Evolutionary conservation across 2,888 invertebrate species (phyloP).

Genomic region (Himalopsyche kuldschensis): DNA sequence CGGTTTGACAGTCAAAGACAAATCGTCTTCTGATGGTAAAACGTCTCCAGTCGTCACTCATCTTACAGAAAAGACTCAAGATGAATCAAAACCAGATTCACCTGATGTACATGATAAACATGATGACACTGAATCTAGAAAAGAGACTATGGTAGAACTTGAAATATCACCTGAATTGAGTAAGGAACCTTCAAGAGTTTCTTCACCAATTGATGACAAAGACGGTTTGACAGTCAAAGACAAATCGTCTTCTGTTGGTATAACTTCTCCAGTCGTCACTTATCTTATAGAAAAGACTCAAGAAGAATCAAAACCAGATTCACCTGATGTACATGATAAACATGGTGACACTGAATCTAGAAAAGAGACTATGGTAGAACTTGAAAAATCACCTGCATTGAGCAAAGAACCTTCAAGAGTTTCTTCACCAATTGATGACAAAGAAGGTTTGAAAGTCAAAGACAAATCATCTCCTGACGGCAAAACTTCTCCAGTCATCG

Average conservation of each 20-base stretch:
- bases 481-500: not conserved
- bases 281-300: not conserved
- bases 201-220: not conserved
- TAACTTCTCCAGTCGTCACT: not conserved
- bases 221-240: not conserved
- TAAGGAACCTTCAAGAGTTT: not conserved
- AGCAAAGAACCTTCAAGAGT: not conserved
- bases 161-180: not conserved
- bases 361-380: not conserved
- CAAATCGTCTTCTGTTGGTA: not conserved
- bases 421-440: not conserved
- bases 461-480: no score
- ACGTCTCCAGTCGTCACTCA: conserved; percentile 1
- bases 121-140: not conserved
- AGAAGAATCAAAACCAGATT: not conserved
- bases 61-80: no score
- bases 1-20: no score
- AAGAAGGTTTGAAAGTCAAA: not conserved
- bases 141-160: not conserved
- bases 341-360: not conserved
- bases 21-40: no score
- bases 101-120: no score
- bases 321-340: not conserved
- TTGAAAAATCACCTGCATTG: not conserved
- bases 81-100: not conserved